Evolutionary conservation across 2,888 invertebrate genomes (phyloP).

Genomic region (Tineola bisselliella): DNA sequence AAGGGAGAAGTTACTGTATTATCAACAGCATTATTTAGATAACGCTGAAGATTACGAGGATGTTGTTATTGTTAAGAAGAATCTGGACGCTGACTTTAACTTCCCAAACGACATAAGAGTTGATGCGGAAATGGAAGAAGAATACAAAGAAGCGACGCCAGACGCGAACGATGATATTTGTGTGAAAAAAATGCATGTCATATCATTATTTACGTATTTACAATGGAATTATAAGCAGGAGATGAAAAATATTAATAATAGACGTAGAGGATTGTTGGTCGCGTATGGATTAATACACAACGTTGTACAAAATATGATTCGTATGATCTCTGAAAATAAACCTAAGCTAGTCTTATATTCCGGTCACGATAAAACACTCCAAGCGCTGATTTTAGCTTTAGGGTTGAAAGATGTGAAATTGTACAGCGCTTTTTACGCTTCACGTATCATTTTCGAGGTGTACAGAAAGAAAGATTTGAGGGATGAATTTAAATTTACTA

Average conservation of each 20-base stretch:
- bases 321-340: constrained; percentile 79
- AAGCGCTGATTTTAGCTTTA: constrained; percentile 82
- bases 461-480: constrained; percentile 72
- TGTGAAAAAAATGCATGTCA: constrained; percentile 76
- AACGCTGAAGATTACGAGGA: constrained; percentile 57
- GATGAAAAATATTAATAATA: constrained; percentile 69
- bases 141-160: constrained; percentile 50
- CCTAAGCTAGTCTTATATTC: constrained; percentile 85
- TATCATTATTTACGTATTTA: constrained; percentile 81
- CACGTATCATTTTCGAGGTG: constrained; percentile 88
- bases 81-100: constrained; percentile 61
- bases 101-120: constrained; percentile 56
- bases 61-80: constrained; percentile 58
- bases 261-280: constrained; percentile 73
- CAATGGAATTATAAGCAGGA: constrained; percentile 81
- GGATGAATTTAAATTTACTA: constrained; percentile 64
- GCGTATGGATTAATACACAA: constrained; percentile 87
- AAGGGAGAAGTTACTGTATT: constrained; percentile 54
- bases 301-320: constrained; percentile 81
- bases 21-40: constrained; percentile 50
- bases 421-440: constrained; percentile 84
- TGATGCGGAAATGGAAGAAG: constrained; percentile 50
- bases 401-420: constrained; percentile 73
- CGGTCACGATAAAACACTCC: constrained; percentile 91
- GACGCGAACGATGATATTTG: constrained; percentile 60